A percentile compares a stretch with the other conserved stretches of the same genome.
These are phyloP conservation scores for Perodicticus potto DNA, from an alignment of 2,797 vertebrate genomes.

Conservation along the genomic window DNA sequence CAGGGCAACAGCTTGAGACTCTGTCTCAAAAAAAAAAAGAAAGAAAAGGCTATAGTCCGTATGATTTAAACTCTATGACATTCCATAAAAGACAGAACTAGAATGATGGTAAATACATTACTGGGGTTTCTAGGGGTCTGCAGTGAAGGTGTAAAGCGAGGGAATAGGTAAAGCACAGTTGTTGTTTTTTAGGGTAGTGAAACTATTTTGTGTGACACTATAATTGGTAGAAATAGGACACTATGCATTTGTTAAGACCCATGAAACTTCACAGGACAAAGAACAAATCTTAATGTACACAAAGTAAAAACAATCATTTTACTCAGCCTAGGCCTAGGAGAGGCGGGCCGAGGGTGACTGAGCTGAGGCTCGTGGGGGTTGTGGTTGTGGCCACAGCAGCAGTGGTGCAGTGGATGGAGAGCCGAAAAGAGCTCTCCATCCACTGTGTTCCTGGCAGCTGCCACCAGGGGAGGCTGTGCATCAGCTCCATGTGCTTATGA, in stretches of 20 bases:
- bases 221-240: background rate
- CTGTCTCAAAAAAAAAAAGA: too few relatives aligned
- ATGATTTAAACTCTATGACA: background rate
- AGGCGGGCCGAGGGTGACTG: background rate
- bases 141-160: background rate
- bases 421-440: constrained; percentile 89
- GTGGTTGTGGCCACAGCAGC: background rate
- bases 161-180: background rate
- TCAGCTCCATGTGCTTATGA: too few relatives aligned
- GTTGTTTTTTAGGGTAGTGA: background rate
- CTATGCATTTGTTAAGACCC: background rate
- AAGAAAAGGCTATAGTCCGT: background rate
- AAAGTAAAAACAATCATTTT: background rate
- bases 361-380: background rate
- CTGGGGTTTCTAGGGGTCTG: background rate
- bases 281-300: background rate
- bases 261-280: background rate
- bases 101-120: background rate
- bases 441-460: constrained; percentile 91
- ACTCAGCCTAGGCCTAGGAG: background rate
- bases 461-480: constrained; percentile 90
- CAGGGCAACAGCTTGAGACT: too few relatives aligned
- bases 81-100: background rate
- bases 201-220: background rate
- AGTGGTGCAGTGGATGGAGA: constrained; percentile 87